Percentiles rank a stretch among this genome's conserved stretches.
Evolutionary conservation across 2,113 vertebrate genomes (phyloP).

Genomic region (Phainopepla nitens): DNA sequence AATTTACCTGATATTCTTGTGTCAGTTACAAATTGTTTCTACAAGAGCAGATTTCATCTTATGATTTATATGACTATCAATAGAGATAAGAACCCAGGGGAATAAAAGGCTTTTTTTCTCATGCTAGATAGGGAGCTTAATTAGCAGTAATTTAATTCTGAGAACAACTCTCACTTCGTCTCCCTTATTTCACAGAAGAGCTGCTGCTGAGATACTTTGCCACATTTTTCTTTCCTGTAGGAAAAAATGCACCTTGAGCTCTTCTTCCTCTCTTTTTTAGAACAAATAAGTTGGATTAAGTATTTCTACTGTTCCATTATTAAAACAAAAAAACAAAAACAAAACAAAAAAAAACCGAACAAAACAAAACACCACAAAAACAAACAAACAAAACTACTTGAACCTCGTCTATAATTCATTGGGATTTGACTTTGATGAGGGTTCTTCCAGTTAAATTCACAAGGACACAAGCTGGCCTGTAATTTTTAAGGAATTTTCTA

Average conservation of each 20-base stretch:
- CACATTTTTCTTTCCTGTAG: neutral
- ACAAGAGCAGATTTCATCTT: neutral
- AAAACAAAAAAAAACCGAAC: neutral
- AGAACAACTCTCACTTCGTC: neutral
- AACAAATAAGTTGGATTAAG: neutral
- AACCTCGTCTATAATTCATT: neutral
- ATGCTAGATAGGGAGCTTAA: neutral
- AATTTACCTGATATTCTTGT: neutral
- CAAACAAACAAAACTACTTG: neutral
- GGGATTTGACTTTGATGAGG: neutral
- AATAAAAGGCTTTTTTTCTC: neutral
- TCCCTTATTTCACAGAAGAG: neutral
- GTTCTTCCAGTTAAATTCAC: neutral
- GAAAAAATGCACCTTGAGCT: neutral
- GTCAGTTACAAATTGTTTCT: neutral
- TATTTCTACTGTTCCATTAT: neutral
- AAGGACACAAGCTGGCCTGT: neutral
- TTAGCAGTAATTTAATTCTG: neutral
- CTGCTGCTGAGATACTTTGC: neutral
- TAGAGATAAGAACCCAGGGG: neutral
- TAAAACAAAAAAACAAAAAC: neutral
- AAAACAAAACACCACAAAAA: neutral
- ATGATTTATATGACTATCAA: neutral
- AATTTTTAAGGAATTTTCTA: neutral
- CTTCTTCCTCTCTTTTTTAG: neutral